Base-by-base conservation (phyloP, 1,140 invertebrate genomes). In the Drosophila quadrilineata region DNA sequence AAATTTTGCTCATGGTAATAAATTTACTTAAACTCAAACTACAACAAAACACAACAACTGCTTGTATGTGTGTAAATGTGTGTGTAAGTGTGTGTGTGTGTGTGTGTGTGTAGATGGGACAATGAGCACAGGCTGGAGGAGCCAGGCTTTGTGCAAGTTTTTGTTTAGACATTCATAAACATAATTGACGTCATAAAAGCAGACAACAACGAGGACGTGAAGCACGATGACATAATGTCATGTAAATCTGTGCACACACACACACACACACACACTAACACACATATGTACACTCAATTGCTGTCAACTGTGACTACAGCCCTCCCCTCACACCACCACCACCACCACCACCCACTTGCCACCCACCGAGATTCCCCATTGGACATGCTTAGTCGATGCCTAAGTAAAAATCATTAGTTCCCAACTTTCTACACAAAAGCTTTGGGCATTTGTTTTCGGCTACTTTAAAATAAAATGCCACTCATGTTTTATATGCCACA, bases 161-260 rank as follows among this genome's bases (percentile, higher is more conserved):
- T 84, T 84, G 77, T 84, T 84, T 84, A 84, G 77, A 84, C 77
- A 85, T 80, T 84, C 77, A 84, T 84, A 84, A 84, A 84, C 77
- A 84, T 84, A 84, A 84, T 84, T 84, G 77, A 84, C 77, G 77
- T 84, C 77, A 84, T 84, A 84, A 84, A 84, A 77, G 82, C 69
- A 84, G 75, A 80, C 75, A 74, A 69, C 43, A 49, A 50, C 43
- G 59, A 24, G 6, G 56, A 54, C 64, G n/a, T n/a, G n/a, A 64
- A 74, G 68, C 64, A 80, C 73, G 84, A 84, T 82, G 77, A 82
- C 77, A 82, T 73, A 73, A 84, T 84, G 77, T 82, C 77, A 82
- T 82, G 77, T 84, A 84, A 82, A 82, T 82, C 77, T 82, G 77
- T 84, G 77, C 72, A n/a, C n/a, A n/a, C n/a, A n/a, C n/a, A n/a